Conservation (phyloP, 2,113 vertebrate species). For the Galbula dea region DNA sequence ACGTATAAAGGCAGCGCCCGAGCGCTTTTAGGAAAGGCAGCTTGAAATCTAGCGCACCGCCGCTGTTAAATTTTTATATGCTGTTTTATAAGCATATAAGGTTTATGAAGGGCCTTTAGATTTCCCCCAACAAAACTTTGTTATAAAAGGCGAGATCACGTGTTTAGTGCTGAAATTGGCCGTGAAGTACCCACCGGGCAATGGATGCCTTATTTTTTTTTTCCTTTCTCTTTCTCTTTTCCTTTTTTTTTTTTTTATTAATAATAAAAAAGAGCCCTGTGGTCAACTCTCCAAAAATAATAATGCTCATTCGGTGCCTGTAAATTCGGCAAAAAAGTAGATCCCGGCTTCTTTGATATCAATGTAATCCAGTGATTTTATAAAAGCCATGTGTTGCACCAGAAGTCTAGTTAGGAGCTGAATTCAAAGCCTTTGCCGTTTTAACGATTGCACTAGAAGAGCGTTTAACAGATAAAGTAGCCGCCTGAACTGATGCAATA, state of each 20-base stretch:
- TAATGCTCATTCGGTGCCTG: constrained; percentile 69
- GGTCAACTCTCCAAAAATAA: constrained; percentile 71
- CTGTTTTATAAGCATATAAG: constrained; percentile 99
- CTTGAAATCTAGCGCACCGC: constrained; percentile 84
- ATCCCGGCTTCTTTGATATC: constrained; percentile 75
- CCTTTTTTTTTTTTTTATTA: not conserved
- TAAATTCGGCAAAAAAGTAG: constrained; percentile 71
- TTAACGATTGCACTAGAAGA: constrained; percentile 73
- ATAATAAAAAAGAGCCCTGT: constrained; percentile 54
- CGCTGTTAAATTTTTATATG: constrained; percentile 99
- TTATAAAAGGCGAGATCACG: constrained; percentile 98
- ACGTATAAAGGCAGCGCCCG: constrained; percentile 90
- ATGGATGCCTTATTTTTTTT: constrained; percentile 68
- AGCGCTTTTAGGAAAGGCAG: constrained; percentile 81
- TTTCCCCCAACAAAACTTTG: constrained; percentile 98
- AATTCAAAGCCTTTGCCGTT: constrained; percentile 76
- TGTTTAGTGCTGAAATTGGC: constrained; percentile 98
- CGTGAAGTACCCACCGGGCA: constrained; percentile 90
- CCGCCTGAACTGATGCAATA: constrained; percentile 72
- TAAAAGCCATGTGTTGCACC: constrained; percentile 83
- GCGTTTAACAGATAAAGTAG: constrained; percentile 75
- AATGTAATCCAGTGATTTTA: constrained; percentile 77
- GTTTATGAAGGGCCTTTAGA: constrained; percentile 98
- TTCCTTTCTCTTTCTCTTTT: not conserved
- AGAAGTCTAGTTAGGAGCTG: constrained; percentile 70